phyloP scores from a whole-genome alignment of 2,888 invertebrate species.

The Hirtodrosophila trivittata region DNA sequence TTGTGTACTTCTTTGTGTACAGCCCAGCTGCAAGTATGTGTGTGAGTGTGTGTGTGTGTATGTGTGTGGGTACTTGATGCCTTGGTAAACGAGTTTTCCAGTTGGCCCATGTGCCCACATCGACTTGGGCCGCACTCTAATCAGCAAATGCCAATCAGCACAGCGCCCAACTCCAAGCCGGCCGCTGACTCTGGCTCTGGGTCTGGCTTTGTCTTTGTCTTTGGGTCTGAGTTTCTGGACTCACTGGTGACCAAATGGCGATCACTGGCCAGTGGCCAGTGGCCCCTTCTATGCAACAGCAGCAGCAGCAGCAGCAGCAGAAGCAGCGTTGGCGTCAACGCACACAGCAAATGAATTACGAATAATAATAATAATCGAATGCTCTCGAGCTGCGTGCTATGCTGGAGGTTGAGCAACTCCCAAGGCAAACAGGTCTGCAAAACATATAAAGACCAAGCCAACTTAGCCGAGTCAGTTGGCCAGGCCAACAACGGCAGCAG shows the following conservation, averaged over 20 bases:
- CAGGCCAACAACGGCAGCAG: slow-evolving; percentile 6
- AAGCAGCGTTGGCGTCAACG: slow-evolving; percentile 4
- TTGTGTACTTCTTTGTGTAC: slow-evolving; percentile 47
- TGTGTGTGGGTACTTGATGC: slow-evolving; percentile 55
- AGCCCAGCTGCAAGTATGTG: slow-evolving; percentile 40
- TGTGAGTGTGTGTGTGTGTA: slow-evolving; percentile 29
- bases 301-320: no score
- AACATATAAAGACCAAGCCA: slow-evolving; percentile 31
- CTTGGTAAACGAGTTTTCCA: slow-evolving; percentile 49
- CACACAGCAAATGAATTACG: slow-evolving; percentile 16
- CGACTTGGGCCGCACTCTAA: slow-evolving; percentile 62
- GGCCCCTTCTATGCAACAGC: not conserved
- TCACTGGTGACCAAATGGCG: not conserved
- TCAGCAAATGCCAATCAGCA: slow-evolving; percentile 74
- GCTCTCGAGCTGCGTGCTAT: slow-evolving; percentile 32
- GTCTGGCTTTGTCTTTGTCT: not conserved
- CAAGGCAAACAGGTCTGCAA: slow-evolving; percentile 81
- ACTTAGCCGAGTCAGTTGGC: slow-evolving; percentile 16
- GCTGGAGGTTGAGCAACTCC: slow-evolving; percentile 74
- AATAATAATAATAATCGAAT: slow-evolving; percentile 54
- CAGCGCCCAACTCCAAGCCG: slow-evolving; percentile 34
- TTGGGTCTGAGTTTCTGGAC: slow-evolving; percentile 1
- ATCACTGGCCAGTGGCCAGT: not conserved
- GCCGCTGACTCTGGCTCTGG: slow-evolving; percentile 19
- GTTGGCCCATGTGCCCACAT: slow-evolving; percentile 52